phyloP scores from a whole-genome alignment of 2,113 vertebrate genomes.

The Theristicus caerulescens region DNA sequence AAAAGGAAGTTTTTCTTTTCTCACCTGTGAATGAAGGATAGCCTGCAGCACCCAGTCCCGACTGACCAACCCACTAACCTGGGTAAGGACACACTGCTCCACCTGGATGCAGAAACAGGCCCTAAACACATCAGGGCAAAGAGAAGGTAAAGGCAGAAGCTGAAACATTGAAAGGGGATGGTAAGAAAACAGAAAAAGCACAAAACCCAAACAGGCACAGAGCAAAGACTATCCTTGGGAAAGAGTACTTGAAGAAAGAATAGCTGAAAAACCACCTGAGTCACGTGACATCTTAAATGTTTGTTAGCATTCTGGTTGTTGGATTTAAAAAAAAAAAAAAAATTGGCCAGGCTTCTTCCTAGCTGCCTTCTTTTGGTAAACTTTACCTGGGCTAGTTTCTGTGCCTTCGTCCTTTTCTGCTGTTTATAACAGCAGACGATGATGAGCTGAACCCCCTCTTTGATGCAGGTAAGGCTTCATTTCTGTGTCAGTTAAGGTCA shows the following conservation, averaged over 20 bases:
- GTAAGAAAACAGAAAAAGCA: neutral
- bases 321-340: neutral
- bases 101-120: neutral
- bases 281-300: neutral
- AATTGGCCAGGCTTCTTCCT: neutral
- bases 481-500: slow-evolving; percentile 49
- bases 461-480: slow-evolving; percentile 16
- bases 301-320: neutral
- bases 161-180: neutral
- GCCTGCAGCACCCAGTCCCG: neutral
- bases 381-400: neutral
- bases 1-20: neutral
- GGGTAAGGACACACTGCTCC: neutral
- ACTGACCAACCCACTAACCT: neutral
- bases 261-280: neutral
- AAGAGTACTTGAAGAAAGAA: neutral
- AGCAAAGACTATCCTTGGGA: neutral
- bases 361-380: neutral
- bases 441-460: neutral
- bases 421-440: neutral
- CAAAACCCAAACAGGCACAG: neutral
- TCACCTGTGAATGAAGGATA: neutral
- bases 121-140: neutral
- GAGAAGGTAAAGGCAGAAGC: neutral
- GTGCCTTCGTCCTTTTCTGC: neutral